These are phyloP conservation scores for Eulithis testata DNA, from an alignment of 2,888 invertebrate species.

Conservation along the genomic window DNA sequence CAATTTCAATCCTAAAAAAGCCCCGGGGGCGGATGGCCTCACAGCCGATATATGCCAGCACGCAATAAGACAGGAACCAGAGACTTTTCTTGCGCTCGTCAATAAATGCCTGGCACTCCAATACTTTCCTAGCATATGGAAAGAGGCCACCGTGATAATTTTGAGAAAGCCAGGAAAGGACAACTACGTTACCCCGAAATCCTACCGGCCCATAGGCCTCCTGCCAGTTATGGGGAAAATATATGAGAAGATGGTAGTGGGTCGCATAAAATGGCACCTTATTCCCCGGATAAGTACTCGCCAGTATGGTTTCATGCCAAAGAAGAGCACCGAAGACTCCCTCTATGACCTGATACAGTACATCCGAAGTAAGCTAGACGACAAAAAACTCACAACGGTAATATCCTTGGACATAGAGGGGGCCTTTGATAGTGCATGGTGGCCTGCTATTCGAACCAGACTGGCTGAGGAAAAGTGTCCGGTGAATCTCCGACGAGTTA, in stretches of 20 bases:
- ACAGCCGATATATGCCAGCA: conserved; percentile 30
- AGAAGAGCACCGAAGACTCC: conserved; percentile 21
- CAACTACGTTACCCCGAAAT: conserved; percentile 30
- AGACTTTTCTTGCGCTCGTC: conserved; percentile 7
- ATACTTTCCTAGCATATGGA: conserved; percentile 33
- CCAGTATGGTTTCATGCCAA: conserved; percentile 14
- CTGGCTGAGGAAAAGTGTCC: conserved; percentile 2
- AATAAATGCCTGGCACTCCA: conserved; percentile 37
- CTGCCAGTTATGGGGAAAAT: conserved; percentile 39
- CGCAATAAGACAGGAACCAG: conserved; percentile 30
- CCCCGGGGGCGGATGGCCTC: conserved; percentile 29
- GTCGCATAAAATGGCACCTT: conserved; percentile 10
- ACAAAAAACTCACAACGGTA: neutral
- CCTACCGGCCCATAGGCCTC: conserved; percentile 41
- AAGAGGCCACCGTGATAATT: conserved; percentile 18
- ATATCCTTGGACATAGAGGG: conserved; percentile 1
- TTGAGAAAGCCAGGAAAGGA: conserved; percentile 11
- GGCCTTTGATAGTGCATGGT: neutral
- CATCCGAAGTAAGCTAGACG: neutral
- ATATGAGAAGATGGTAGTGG: conserved; percentile 10
- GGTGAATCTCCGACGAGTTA: neutral
- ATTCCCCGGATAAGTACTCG: conserved; percentile 1
- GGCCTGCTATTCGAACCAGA: neutral
- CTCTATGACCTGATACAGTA: conserved; percentile 10
- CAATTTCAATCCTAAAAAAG: conserved; percentile 38